Base-by-base conservation (phyloP, 37 sponge, comb jelly and placozoan genomes). In the Spongia lamella region DNA sequence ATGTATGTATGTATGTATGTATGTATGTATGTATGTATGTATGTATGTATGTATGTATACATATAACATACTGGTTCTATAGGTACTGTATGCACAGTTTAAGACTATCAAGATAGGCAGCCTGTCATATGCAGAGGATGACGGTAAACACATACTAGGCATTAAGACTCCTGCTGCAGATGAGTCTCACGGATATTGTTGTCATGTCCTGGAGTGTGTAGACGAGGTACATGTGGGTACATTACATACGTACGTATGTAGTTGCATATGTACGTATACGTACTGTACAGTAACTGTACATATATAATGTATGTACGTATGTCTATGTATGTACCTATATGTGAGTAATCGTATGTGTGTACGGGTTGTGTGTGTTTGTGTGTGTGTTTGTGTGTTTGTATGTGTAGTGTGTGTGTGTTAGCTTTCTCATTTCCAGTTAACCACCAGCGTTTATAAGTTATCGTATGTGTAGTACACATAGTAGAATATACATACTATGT, bases 61-160 rank as follows among this genome's bases (percentile, higher is more conserved):
- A 25, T 60, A 13, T 20, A 11, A 11, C 24, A 22, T 60, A 34
- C 40, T 66, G n/a, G n/a, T n/a, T 43, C 7, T 43, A 43, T 69
- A 93, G 93, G 61, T 76, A 21, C 59, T 82, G 27, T 93, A 83
- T 73, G 78, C 76, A 37, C 82, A 89, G 22, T 37, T 81, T 51
- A 61, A 60, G 25, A 61, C 82, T 30, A 72, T 72, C 0, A 74
- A 69, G 33, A 36, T 93, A 24, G 86, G 87, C 50, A 93, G 93
- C 54, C 68, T 93, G 20, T 64, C 83, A 3, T 93, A 93, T 79
- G 93, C 83, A n/a, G 90, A 93, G 72, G 90, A 93, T 62, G 93
- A 93, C 39, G 70, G 63, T 17, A 63, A 73, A 22, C 93, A 93
- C 53, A 64, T 89, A n/a, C 40, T 93, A 24, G 93, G 90, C 1